These are phyloP conservation scores for Denticeps clupeoides DNA, from an alignment of 2,797 vertebrate genomes.

Conservation along the genomic window DNA sequence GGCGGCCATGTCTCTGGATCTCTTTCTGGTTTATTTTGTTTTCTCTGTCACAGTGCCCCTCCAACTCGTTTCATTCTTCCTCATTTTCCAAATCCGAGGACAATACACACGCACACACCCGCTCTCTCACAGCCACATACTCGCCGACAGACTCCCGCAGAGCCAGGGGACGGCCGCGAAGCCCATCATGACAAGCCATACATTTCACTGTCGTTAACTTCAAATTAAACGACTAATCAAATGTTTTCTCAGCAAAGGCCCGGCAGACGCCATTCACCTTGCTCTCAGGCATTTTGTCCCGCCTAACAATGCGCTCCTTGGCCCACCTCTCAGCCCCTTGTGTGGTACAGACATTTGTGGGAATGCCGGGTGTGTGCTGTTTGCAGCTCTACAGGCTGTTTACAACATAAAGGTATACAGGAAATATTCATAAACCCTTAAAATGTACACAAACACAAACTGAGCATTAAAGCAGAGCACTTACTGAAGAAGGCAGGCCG, in stretches of 20 bases:
- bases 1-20: background rate
- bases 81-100: conserved; percentile 9
- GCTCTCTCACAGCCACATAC: too few relatives aligned
- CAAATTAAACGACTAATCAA: conserved; percentile 39
- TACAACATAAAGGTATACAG: too few relatives aligned
- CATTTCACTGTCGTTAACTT: conserved; percentile 34
- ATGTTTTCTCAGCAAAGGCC: background rate
- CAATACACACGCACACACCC: conserved; percentile 36
- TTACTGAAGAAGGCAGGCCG: conserved; percentile 93
- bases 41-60: too few relatives aligned
- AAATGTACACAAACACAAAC: too few relatives aligned
- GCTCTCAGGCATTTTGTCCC: too few relatives aligned
- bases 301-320: too few relatives aligned
- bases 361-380: background rate
- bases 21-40: background rate
- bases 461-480: conserved; percentile 40
- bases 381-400: background rate
- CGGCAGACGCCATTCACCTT: background rate
- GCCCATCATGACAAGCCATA: conserved; percentile 19
- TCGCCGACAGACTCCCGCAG: conserved; percentile 38
- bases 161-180: conserved; percentile 24
- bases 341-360: background rate
- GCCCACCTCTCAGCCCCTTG: background rate
- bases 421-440: too few relatives aligned
- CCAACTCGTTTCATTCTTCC: background rate